Conservation (phyloP, 2,797 vertebrate genomes). For the Momotus momota region DNA sequence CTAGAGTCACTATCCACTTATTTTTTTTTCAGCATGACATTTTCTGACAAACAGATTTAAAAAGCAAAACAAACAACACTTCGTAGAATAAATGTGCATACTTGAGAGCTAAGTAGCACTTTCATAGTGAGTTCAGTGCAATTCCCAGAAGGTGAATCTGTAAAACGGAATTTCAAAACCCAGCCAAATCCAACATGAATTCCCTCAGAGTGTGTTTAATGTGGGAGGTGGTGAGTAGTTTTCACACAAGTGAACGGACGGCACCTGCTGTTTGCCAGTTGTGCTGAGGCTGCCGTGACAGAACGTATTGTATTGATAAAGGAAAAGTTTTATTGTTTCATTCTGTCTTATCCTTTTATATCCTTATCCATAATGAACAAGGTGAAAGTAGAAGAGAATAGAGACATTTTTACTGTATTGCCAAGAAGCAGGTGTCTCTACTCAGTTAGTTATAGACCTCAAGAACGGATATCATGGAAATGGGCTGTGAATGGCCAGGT, state of each 20-base stretch:
- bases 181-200: neutral
- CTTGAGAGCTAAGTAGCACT: neutral
- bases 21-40: neutral
- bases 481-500: neutral
- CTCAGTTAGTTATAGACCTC: conserved; percentile 40
- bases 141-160: neutral
- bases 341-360: conserved; percentile 13
- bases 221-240: neutral
- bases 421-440: conserved; percentile 21
- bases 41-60: neutral
- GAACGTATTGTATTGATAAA: neutral
- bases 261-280: neutral
- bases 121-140: neutral
- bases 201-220: neutral
- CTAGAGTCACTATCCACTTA: neutral
- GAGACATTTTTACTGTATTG: neutral
- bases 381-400: neutral
- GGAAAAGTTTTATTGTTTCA: neutral
- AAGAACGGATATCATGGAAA: conserved; percentile 4
- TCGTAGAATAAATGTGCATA: neutral
- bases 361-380: neutral
- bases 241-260: neutral
- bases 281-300: neutral
- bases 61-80: neutral
- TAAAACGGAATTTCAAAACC: neutral